Base-by-base conservation (phyloP, 2,797 vertebrate genomes). In the Sciaenops ocellatus region DNA sequence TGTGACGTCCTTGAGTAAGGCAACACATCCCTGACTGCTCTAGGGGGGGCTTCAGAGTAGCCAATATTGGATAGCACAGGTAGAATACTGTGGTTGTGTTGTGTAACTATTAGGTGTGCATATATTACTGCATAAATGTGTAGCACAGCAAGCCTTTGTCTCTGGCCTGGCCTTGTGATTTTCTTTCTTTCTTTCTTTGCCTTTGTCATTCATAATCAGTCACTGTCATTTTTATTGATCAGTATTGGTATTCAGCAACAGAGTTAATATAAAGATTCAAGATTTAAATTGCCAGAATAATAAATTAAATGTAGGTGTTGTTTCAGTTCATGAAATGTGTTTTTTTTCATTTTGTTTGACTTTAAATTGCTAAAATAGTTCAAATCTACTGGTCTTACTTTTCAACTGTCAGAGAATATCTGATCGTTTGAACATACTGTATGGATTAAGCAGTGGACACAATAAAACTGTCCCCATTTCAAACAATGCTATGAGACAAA, bases 1-100 rank as follows among this genome's bases (percentile, higher is more conserved):
- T 57, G 42, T 64, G 6, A 34, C 62, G 55, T 67, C 75, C 41
- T 59, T 76, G 73, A 47, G 24, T 59, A 46, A 60, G n/a, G 48
- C 61, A 64, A 22, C 63, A 63, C 61, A 64, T 11, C 54, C 30
- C 47, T 55, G 44, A 57, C 62, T 68, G 52, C 59, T 65, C 28
- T 57, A 62, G 12, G 55, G 34, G 30, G 22, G 55, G 28, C 54
- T 62, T 54, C 61, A 62, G 57, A 61, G 63, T 24, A 55, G 44
- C 50, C 60, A 62, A 41, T 34, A 55, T n/a, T 48, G 20, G 42
- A 30, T 7, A 62, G 34, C 41, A 50, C 16, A 22, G 17, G 44
- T 22, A 55, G 34, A 67, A 46, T 8, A 34, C 10, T 46, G 38
- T 4, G 47, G 20, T 69, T 55, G 2, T 30, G 17, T 5, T 30